A percentile compares a stretch with the other conserved stretches of the same genome.
Evolutionary conservation across 2,888 invertebrate species (phyloP).

Genomic region (Folsomia candida): DNA sequence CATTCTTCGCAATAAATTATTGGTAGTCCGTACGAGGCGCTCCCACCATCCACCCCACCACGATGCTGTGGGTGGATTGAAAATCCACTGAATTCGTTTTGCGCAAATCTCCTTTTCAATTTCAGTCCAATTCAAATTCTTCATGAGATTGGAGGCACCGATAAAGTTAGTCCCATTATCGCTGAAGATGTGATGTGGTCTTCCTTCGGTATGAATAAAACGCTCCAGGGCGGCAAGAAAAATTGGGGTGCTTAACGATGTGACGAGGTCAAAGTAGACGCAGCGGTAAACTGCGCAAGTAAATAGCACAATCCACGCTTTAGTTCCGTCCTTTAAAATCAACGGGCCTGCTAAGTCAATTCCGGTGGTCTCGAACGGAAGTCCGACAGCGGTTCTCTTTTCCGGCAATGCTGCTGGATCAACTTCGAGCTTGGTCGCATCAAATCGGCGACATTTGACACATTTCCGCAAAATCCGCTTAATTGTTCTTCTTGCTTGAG

Average conservation of each 20-base stretch:
- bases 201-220: background rate
- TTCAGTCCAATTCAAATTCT: conserved; percentile 58
- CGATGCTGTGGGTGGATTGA: background rate
- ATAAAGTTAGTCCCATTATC: conserved; percentile 55
- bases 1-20: conserved; percentile 14
- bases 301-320: conserved; percentile 2
- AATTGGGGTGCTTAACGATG: conserved; percentile 35
- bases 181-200: conserved; percentile 37
- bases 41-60: conserved; percentile 9
- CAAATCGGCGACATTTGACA: background rate
- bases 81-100: background rate
- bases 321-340: background rate
- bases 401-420: background rate
- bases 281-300: conserved; percentile 8
- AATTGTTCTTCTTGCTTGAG: background rate
- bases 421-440: background rate
- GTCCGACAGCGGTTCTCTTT: background rate
- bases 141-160: conserved; percentile 54
- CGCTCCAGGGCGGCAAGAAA: background rate
- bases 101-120: background rate
- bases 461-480: background rate
- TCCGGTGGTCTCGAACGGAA: background rate
- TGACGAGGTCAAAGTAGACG: conserved; percentile 3
- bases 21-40: background rate
- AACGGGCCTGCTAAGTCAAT: conserved; percentile 8